Evolutionary conservation across 2,797 vertebrate species (phyloP), one percentile per base, ranked within the genome.

Genomic region (Macroramphosus scolopax): DNA sequence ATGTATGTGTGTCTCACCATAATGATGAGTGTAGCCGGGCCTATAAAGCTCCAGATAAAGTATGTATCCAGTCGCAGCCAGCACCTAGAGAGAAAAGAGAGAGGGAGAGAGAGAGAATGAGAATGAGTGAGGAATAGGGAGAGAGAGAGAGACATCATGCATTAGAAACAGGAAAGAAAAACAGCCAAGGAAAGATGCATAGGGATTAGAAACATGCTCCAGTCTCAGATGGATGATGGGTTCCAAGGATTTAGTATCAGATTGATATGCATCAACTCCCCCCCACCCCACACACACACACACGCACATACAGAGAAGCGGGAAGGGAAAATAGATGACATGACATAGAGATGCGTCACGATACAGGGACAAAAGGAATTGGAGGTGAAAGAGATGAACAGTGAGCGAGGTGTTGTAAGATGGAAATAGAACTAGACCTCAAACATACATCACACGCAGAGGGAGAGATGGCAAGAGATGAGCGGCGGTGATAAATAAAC

Each of bases 11-110:
- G 1, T 68, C 92, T 95, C 85, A 98, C 96, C 96, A 98, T 99
- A 83, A 99, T 99, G 87, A 99, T 99, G 85, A 98, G 93, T 57
- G 96, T 98, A 38, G 96, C 96, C 1, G 96, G 96, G 79, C 96
- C 96, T 90, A 98, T 99, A 88, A 99, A 99, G 84, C 96, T 98
- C 96, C 96, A 99, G 89, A 99, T 99, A 83, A 99, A 99, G 88
- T 99, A 98, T 47, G 96, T 99, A 86, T 99, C 96, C 88, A 97
- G 88, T 62, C 96, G 91, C 20, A 99, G 90, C 96, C 96, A 99
- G 86, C 96, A 99, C 86, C 96, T 99, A 87, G 54, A 92, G 81
- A 76, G 77, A 87, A 89, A 68, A 88, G 78, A 88, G 44, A 77
- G 52, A 84, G 53, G 86, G 49, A 38, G 31, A 41, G 6, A 61